Evolutionary conservation across 1,140 invertebrate species (phyloP).

Genomic region (Zaprionus tsacasi): DNA sequence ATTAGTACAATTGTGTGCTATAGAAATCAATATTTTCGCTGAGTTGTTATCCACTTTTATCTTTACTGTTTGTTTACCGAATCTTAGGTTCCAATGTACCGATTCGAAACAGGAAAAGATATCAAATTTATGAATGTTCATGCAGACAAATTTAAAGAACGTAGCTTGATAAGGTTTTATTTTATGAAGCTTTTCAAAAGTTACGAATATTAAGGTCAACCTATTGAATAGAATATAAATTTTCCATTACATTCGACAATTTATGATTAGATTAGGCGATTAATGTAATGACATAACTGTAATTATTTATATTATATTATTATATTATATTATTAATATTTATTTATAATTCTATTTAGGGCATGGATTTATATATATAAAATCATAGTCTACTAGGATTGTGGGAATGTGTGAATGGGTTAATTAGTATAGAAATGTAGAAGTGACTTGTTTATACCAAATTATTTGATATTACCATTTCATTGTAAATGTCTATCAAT

Average conservation of each 20-base stretch:
- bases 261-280: not conserved
- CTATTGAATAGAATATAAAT: not conserved
- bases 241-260: not conserved
- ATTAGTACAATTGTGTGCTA: not conserved
- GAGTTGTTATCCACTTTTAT: not conserved
- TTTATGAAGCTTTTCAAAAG: not conserved
- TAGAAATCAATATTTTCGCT: not conserved
- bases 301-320: too few species aligned
- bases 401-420: too few species aligned
- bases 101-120: not conserved
- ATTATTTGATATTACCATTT: not conserved
- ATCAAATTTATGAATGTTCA: not conserved
- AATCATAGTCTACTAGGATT: too few species aligned
- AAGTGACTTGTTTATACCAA: too few species aligned
- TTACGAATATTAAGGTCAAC: not conserved
- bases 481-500: not conserved
- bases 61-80: slow-evolving; percentile 1
- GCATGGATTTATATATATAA: too few species aligned
- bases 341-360: not conserved
- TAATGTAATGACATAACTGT: not conserved
- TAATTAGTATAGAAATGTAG: too few species aligned
- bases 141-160: not conserved
- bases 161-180: not conserved
- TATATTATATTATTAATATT: not conserved
- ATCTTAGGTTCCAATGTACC: not conserved